Evolutionary conservation across 2,888 invertebrate genomes (phyloP).

Genomic region (Euplagia quadripunctaria): DNA sequence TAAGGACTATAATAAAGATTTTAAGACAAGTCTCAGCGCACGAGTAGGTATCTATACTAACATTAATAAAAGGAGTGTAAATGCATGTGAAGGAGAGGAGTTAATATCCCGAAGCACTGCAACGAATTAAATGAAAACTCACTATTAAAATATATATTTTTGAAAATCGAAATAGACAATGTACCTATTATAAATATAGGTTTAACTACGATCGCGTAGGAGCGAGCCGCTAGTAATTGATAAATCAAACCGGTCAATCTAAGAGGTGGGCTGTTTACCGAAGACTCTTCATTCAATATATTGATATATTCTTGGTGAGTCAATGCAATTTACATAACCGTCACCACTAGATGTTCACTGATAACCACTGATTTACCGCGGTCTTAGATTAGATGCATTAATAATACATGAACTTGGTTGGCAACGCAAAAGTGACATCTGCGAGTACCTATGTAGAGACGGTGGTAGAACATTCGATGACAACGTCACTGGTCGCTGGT

Average conservation of each 20-base stretch:
- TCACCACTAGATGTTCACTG: slow-evolving; percentile 54
- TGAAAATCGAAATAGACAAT: too few relatives aligned
- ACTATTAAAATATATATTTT: too few relatives aligned
- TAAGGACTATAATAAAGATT: too few relatives aligned
- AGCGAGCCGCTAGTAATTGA: background rate
- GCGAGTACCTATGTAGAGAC: background rate
- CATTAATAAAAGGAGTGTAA: too few relatives aligned
- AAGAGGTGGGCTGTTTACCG: slow-evolving; percentile 9
- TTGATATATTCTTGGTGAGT: slow-evolving; percentile 41
- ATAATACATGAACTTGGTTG: slow-evolving; percentile 51
- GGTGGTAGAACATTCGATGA: background rate
- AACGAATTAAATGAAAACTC: too few relatives aligned
- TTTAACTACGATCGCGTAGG: too few relatives aligned
- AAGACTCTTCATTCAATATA: slow-evolving; percentile 15
- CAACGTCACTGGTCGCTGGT: background rate
- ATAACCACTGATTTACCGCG: slow-evolving; percentile 60
- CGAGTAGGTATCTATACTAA: too few relatives aligned
- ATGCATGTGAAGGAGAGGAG: too few relatives aligned
- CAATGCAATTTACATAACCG: slow-evolving; percentile 59
- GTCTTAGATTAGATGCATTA: slow-evolving; percentile 52
- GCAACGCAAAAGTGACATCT: too few relatives aligned
- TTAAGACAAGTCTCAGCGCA: too few relatives aligned
- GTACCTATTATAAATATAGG: too few relatives aligned
- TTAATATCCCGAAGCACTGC: too few relatives aligned
- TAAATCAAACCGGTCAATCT: background rate